Base-by-base conservation (phyloP, 1,140 invertebrate genomes). In the Brachionus rubens region DNA sequence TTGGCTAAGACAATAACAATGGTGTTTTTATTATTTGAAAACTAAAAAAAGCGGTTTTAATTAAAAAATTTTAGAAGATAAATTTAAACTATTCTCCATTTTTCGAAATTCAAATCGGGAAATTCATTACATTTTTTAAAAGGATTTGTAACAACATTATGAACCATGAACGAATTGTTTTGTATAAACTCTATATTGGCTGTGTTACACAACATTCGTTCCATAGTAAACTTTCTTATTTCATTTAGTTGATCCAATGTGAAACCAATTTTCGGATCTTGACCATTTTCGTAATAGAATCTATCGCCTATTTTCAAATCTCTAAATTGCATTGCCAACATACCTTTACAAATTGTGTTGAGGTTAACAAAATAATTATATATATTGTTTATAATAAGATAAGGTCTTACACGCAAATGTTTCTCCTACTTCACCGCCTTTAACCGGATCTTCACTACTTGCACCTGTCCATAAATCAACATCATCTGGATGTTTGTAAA, bases 251-350 rank as follows among this genome's bases (percentile, higher is more conserved):
- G 46, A 9, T 26, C 28, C 16, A 72, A 50, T 40, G 10, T 72
- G n/a, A 72, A 72, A 1, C 68, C 30, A 30, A 24, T 76, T 14
- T 2, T 28, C 5, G 48, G 14, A 47, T 76, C 72, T 16, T 76
- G 9, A 26, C 48, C 48, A 43, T 54, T 87, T 67, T 97, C 94
- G 80, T 94, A 98, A 92, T 94, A 98, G 83, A 96, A 98, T 80
- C 94, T 88, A 83, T 98, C 96, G 52, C 95, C 96, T 77, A 90
- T 87, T 77, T 93, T 89, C 21, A 92, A 85, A 81, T 94, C 91
- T 77, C 91, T 86, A 85, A 96, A 96, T 85, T 97, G 94, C 76
- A 93, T 91, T 30, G 91, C 93, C 78, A 98, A 91, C 77, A 98
- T 50, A 54, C 68, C 68, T 72, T 72, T n/a, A n/a, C n/a, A n/a